Evolutionary conservation across 2,113 vertebrate species (phyloP), one percentile per base, ranked within the genome.

Genomic region (Urocitellus parryii): DNA sequence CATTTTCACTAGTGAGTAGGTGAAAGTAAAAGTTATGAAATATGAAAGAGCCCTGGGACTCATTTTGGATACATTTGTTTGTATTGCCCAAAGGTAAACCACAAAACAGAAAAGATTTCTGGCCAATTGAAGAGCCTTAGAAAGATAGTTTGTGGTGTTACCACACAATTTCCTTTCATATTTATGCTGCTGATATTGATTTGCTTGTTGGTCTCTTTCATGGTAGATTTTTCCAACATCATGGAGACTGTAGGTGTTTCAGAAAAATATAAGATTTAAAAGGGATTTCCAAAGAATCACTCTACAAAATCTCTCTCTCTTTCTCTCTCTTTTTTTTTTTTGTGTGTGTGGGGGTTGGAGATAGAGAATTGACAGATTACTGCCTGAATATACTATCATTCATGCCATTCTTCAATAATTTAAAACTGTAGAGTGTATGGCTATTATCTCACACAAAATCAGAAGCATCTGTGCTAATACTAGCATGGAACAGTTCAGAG

Each of bases 11-110:
- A 90, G 39, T 91, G 70, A 67, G 32, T 14, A 80, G 72, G 77
- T 91, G 86, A 94, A 96, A 96, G 81, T 90, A 97, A 97, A 96
- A 97, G 74, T 94, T 96, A 56, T 83, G 24, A 95, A 95, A 83
- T 67, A 34, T 48, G 78, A 95, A 91, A 86, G 63, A 56, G 13
- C 14, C 51, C 73, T 84, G 93, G 68, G 51, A 88, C 76, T 93
- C 76, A 78, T 95, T 81, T 9, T 67, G 61, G 42, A 80, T 87
- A 22, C 8, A 92, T 51, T 77, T 93, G 73, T 73, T 58, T 91
- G 27, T 39, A 77, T 93, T 88, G 93, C 81, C 76, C 82, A 94
- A 97, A 97, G 72, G 88, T 95, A 96, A 95, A 90, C 90, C 92
- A 76, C 94, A 86, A 63, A 95, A 72, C 58, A 85, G 29, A 92